Percentiles rank a stretch among this genome's conserved stretches.
Conservation (phyloP, 92 coral and sea anemone species). For the Parazoanthus darwini region DNA sequence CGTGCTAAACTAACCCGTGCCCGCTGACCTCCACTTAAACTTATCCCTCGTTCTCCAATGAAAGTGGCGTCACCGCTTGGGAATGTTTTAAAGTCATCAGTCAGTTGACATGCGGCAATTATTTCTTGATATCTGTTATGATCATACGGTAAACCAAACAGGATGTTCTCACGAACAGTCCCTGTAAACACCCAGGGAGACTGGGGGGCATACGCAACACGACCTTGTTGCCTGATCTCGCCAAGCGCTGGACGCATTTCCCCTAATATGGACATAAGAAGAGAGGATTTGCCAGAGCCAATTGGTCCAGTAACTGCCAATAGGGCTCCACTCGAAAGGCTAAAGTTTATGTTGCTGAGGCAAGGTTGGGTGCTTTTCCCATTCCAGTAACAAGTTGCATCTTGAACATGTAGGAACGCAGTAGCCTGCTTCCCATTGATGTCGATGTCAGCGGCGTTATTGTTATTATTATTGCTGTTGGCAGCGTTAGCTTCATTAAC, state of each 20-base stretch:
- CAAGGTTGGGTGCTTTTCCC: slow-evolving; percentile 20
- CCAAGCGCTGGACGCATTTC: slow-evolving; percentile 36
- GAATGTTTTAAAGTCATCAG: slow-evolving; percentile 27
- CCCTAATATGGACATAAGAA: slow-evolving; percentile 42
- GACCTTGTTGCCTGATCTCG: slow-evolving; percentile 26
- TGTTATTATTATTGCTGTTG: slow-evolving; percentile 11
- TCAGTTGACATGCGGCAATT: slow-evolving; percentile 32
- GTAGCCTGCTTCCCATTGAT: not conserved
- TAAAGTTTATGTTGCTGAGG: slow-evolving; percentile 30
- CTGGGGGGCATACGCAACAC: slow-evolving; percentile 36
- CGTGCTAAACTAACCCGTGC: slow-evolving; percentile 52
- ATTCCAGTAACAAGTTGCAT: slow-evolving; percentile 39
- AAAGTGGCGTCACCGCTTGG: slow-evolving; percentile 38
- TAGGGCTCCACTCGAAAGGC: slow-evolving; percentile 32
- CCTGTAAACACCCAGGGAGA: slow-evolving; percentile 51
- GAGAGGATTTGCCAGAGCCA: slow-evolving; percentile 44
- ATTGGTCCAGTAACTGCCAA: slow-evolving; percentile 45
- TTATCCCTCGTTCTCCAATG: slow-evolving; percentile 44
- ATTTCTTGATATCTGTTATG: slow-evolving; percentile 10
- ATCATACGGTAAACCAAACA: slow-evolving; percentile 36
- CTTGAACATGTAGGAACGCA: slow-evolving; percentile 17
- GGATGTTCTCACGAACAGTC: slow-evolving; percentile 41
- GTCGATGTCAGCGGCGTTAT: not conserved
- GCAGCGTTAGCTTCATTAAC: not conserved
- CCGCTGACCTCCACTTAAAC: slow-evolving; percentile 52